Percentiles rank a stretch among this genome's conserved stretches.
Conservation (phyloP, 2,888 invertebrate species). For the Dolomedes plantarius region DNA sequence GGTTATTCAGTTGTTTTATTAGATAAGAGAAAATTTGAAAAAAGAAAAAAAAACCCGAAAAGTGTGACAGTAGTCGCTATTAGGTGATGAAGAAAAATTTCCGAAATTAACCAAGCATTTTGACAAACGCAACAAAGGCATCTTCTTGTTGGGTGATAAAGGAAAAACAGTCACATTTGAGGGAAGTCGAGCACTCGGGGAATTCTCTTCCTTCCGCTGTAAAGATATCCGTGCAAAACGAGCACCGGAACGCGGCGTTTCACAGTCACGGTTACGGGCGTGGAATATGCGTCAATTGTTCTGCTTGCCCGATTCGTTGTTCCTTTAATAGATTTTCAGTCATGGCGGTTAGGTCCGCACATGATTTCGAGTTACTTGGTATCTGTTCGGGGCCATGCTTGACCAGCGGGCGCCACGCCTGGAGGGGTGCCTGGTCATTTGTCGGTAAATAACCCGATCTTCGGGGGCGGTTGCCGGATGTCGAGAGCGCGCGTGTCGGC, state of each 20-base stretch:
- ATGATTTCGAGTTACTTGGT: constrained; percentile 6
- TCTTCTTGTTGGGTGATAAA: too few species aligned
- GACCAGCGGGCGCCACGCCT: constrained; percentile 6
- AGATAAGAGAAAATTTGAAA: too few species aligned
- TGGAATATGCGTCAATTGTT: constrained; percentile 18
- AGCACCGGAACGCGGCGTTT: not conserved
- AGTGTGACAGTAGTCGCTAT: too few species aligned
- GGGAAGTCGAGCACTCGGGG: too few species aligned
- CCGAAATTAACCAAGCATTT: too few species aligned
- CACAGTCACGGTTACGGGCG: constrained; percentile 1
- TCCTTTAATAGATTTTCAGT: constrained; percentile 12
- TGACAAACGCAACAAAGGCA: too few species aligned
- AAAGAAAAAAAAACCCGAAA: too few species aligned
- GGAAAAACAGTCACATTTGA: too few species aligned
- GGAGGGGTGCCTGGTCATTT: not conserved
- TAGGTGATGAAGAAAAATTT: too few species aligned
- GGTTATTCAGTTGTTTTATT: too few species aligned
- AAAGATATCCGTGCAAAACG: not conserved
- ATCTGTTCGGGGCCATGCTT: not conserved
- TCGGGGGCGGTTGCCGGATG: not conserved
- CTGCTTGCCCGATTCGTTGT: not conserved
- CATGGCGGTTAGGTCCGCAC: not conserved
- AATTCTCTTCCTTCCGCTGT: not conserved
- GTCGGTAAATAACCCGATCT: constrained; percentile 15
- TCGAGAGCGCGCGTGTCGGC: not conserved